Percentiles rank a stretch among this genome's conserved stretches.
These are phyloP conservation scores for Callochromis pleurospilus DNA, from an alignment of 2,113 vertebrate species.

Conservation along the genomic window DNA sequence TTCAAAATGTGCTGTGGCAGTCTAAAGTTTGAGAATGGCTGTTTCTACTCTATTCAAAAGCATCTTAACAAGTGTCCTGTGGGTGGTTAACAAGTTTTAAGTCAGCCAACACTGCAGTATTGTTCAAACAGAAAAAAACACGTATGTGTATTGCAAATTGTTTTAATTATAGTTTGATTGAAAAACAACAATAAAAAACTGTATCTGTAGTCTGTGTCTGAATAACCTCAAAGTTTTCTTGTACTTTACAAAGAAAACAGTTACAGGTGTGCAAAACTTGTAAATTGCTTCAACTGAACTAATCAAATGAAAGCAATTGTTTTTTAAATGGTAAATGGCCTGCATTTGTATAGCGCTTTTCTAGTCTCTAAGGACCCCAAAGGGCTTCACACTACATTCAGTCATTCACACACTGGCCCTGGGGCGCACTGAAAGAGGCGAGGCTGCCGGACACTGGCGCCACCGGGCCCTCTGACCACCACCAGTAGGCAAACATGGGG, in stretches of 20 bases:
- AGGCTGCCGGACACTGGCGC: too few relatives aligned
- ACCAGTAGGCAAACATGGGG: too few relatives aligned
- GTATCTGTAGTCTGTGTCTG: not conserved
- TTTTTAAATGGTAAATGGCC: too few relatives aligned
- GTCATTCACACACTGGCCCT: too few relatives aligned
- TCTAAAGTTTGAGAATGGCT: not conserved
- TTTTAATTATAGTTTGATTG: not conserved
- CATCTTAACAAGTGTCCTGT: fast-evolving
- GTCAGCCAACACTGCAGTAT: not conserved
- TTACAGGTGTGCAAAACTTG: not conserved
- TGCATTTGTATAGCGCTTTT: too few relatives aligned
- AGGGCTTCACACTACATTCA: too few relatives aligned
- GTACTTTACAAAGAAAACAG: not conserved
- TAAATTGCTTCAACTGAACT: not conserved
- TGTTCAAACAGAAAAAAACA: not conserved
- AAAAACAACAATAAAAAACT: not conserved
- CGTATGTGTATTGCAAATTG: not conserved
- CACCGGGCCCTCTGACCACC: too few relatives aligned
- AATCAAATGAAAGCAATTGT: not conserved
- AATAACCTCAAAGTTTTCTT: not conserved
- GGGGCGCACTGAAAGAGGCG: too few relatives aligned
- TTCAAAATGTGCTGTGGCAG: not conserved
- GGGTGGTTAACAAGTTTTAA: not conserved
- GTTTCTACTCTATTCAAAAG: not conserved
- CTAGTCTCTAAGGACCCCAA: too few relatives aligned